Evolutionary conservation across 1,140 invertebrate species (phyloP).

Genomic region (Globodera ellingtonae): DNA sequence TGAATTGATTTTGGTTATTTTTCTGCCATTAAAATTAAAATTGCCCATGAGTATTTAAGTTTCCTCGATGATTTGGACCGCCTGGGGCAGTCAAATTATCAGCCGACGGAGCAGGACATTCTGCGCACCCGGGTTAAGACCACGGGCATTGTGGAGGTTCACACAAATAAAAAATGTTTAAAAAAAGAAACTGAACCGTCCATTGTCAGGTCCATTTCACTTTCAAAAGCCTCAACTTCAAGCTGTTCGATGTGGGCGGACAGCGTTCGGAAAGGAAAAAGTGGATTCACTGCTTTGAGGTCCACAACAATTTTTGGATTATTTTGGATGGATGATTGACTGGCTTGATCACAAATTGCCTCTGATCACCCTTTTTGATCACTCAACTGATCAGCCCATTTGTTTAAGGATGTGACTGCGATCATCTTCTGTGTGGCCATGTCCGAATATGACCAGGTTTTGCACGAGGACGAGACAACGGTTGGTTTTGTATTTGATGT

Average conservation of each 20-base stretch:
- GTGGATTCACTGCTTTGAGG: slow-evolving; percentile 90
- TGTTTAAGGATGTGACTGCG: slow-evolving; percentile 98
- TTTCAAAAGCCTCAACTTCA: slow-evolving; percentile 97
- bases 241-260: slow-evolving; percentile 71
- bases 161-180: not conserved
- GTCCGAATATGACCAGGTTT: slow-evolving; percentile 77
- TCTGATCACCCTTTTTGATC: not conserved
- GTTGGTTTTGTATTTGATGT: slow-evolving; percentile 68
- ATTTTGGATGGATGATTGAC: not conserved
- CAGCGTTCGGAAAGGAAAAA: slow-evolving; percentile 71
- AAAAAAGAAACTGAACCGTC: not conserved
- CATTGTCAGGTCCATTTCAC: slow-evolving; percentile 81
- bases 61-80: slow-evolving; percentile 80
- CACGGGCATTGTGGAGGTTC: slow-evolving; percentile 95
- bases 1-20: no score
- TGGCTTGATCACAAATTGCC: not conserved
- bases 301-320: not conserved
- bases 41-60: slow-evolving; percentile 59
- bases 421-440: slow-evolving; percentile 99
- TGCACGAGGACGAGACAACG: slow-evolving; percentile 72
- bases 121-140: slow-evolving; percentile 95
- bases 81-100: slow-evolving; percentile 92
- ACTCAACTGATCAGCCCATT: slow-evolving; percentile 71
- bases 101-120: slow-evolving; percentile 99
- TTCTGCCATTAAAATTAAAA: not conserved